Conservation (phyloP, 2,797 vertebrate genomes). For the Philypnodon macrostomus region DNA sequence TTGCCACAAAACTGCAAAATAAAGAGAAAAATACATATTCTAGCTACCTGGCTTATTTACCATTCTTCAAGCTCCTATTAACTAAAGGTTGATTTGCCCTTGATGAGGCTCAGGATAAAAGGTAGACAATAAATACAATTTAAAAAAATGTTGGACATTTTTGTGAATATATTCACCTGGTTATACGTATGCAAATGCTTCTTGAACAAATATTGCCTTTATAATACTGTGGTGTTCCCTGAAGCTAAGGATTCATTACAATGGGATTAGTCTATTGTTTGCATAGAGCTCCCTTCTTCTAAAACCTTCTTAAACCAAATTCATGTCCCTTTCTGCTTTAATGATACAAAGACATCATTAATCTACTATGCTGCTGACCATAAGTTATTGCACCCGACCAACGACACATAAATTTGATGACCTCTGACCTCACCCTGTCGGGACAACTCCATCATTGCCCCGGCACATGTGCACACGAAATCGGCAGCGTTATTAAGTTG, state of each 20-base stretch:
- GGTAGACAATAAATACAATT: not conserved
- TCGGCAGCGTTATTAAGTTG: conserved; percentile 27
- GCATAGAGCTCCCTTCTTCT: not conserved
- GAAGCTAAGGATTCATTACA: conserved; percentile 20
- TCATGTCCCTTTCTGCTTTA: not conserved
- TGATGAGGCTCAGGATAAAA: too few relatives aligned
- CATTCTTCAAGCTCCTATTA: too few relatives aligned
- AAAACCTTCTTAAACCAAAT: conserved; percentile 13
- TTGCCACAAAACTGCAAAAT: too few relatives aligned
- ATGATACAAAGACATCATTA: not conserved
- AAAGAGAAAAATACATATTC: too few relatives aligned
- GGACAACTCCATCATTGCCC: conserved; percentile 42
- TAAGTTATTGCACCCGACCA: conserved; percentile 25
- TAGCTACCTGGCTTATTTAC: too few relatives aligned
- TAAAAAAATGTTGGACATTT: too few relatives aligned
- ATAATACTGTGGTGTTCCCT: conserved; percentile 40
- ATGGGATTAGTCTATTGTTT: conserved; percentile 33
- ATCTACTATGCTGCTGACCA: conserved; percentile 7
- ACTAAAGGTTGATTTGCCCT: too few relatives aligned
- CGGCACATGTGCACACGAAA: conserved; percentile 7
- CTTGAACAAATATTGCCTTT: conserved; percentile 22
- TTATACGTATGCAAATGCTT: conserved; percentile 50
- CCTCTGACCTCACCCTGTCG: conserved; percentile 54
- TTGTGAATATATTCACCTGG: too few relatives aligned
- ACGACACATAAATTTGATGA: conserved; percentile 44